Conservation (phyloP, 2,797 vertebrate genomes). For the Cossypha caffra region DNA sequence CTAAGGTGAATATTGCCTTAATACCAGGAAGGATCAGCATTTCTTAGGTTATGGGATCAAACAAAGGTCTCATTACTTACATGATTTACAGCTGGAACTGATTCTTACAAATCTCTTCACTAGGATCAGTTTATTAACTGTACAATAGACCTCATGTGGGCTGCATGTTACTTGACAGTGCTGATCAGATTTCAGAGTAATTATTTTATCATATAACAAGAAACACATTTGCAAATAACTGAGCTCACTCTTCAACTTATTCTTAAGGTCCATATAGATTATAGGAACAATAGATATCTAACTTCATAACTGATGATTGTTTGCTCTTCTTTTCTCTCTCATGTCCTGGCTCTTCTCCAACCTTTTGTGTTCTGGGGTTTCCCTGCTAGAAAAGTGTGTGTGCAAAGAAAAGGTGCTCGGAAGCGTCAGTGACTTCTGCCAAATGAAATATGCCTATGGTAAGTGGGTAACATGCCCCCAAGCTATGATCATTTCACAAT, state of each 20-base stretch:
- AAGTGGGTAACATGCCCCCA: slow-evolving; percentile 45
- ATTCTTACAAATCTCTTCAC: neutral
- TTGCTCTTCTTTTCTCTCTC: slow-evolving; percentile 3
- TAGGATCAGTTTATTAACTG: neutral
- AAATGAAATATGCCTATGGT: slow-evolving; percentile 88
- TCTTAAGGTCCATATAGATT: neutral
- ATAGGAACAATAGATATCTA: neutral
- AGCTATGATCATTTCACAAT: neutral
- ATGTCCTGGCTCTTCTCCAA: neutral
- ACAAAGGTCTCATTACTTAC: neutral
- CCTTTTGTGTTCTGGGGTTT: neutral
- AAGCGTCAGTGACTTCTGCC: slow-evolving; percentile 84
- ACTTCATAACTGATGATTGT: neutral
- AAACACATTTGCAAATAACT: slow-evolving; percentile 20
- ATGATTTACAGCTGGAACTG: neutral
- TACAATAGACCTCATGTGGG: neutral
- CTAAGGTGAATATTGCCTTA: neutral
- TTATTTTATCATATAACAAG: neutral
- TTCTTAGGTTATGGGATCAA: neutral
- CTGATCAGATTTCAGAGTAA: neutral
- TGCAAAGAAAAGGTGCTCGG: slow-evolving; percentile 88
- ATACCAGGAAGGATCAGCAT: neutral
- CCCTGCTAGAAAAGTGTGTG: slow-evolving; percentile 84
- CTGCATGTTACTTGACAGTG: neutral
- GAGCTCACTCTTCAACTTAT: neutral